Evolutionary conservation across 2,888 invertebrate species (phyloP), one percentile per base, ranked within the genome.

Genomic region (Ferrisia virgata): DNA sequence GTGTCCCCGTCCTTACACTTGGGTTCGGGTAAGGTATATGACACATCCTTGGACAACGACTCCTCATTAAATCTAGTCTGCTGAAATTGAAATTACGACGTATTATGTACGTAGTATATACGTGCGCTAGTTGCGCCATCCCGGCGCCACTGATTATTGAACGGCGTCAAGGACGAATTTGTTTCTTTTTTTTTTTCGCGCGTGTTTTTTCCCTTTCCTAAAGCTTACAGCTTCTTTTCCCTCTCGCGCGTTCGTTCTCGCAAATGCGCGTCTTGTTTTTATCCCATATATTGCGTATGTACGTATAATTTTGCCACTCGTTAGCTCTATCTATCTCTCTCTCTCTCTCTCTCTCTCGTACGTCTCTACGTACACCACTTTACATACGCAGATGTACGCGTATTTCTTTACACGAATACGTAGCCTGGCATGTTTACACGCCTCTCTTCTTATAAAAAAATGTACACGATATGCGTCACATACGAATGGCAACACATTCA

Each of bases 81-180:
- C 15, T 43, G 43, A 13, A 43, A 43, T 43, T 22, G 53, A 53
- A 53, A 53, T 53, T 22, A 53, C 18, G 22, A 53, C 18, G 22
- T 22, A 53, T 53, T 2, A 15, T 43, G 15, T 53, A 53, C 53
- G 53, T 53, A 18, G n/a, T 9, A 43, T 47, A 47, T 13, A 22
- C 5, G 58, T 58, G 58, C 11, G 22, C 58, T 15, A 4, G 58
- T 58, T 58, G 18, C 69, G 69, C 31, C 69, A 33, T 18, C 33
- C 72, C 33, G 72, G 72, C 72, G 72, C 72, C 72, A 72, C 72
- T 72, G 72, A 72, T 72, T 72, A 72, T 72, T 72, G 72, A 72
- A 72, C 72, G 72, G n/a, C 33, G 31, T 72, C 72, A 72, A 72
- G 72, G 72, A 72, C 72, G 72, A 72, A 72, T 72, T 72, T 72